Evolutionary conservation across 2,797 vertebrate genomes (phyloP).

Genomic region (Lithobates pipiens): DNA sequence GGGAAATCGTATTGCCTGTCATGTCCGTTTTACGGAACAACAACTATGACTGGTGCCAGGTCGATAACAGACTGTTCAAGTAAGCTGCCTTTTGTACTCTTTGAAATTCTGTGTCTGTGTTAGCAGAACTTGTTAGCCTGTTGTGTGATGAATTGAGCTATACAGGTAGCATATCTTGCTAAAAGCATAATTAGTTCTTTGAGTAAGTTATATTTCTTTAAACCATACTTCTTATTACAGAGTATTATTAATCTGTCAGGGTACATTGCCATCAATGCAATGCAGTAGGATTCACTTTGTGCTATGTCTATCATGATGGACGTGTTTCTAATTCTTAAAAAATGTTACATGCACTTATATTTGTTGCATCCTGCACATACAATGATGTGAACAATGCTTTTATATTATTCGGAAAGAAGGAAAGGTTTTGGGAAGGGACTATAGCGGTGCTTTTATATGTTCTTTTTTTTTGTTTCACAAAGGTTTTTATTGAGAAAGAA

Average conservation of each 20-base stretch:
- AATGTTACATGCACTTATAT: neutral
- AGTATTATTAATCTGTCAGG: neutral
- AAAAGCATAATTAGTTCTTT: slow-evolving; percentile 9
- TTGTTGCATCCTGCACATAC: too few species aligned
- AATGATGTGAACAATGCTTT: too few species aligned
- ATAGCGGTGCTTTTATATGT: too few species aligned
- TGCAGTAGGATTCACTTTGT: neutral
- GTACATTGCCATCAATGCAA: neutral
- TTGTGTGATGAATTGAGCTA: slow-evolving; percentile 22
- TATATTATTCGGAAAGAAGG: too few species aligned
- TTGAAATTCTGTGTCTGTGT: slow-evolving; percentile 43
- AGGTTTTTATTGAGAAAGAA: too few species aligned
- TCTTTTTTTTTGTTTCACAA: too few species aligned
- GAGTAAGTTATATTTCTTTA: neutral
- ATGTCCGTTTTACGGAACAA: slow-evolving; percentile 96
- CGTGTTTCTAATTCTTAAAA: neutral
- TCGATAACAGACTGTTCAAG: slow-evolving; percentile 96
- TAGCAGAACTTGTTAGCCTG: slow-evolving; percentile 33
- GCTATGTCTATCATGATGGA: neutral
- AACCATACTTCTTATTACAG: neutral
- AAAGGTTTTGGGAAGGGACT: too few species aligned
- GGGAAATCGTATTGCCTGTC: slow-evolving; percentile 95
- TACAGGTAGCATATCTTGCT: slow-evolving; percentile 7
- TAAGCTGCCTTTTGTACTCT: slow-evolving; percentile 73
- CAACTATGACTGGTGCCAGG: slow-evolving; percentile 85